phyloP scores from a whole-genome alignment of 2,113 vertebrate species.

The Pseudopodoces humilis region DNA sequence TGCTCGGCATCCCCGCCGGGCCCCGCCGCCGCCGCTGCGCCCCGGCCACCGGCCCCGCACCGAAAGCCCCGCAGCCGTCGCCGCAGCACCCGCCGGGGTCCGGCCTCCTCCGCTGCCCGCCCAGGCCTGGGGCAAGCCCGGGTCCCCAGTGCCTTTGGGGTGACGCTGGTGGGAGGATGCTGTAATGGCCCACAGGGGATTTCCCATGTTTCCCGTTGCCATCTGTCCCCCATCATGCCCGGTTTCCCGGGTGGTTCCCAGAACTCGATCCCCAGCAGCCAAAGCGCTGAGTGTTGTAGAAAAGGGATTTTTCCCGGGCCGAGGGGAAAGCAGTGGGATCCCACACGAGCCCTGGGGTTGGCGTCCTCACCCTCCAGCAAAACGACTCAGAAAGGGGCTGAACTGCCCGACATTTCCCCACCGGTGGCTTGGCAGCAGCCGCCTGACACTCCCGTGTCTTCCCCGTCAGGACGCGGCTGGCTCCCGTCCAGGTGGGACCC shows the following conservation, averaged over 20 bases:
- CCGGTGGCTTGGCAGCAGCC: not conserved
- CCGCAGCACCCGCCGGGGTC: not conserved
- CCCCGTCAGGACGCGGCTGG: not conserved
- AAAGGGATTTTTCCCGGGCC: not conserved
- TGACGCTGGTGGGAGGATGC: not conserved
- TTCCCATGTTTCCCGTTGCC: not conserved
- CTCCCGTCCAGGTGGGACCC: not conserved
- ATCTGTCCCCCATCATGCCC: fast-evolving
- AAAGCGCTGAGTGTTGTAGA: fast-evolving
- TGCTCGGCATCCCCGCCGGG: constrained; percentile 81
- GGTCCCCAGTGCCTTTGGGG: not conserved
- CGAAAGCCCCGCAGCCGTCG: not conserved
- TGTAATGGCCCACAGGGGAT: fast-evolving
- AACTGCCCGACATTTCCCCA: not conserved
- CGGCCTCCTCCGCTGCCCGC: not conserved
- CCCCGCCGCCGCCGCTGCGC: not conserved
- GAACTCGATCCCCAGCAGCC: fast-evolving
- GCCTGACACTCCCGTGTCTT: not conserved
- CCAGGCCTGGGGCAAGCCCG: not conserved
- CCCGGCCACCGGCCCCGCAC: not conserved
- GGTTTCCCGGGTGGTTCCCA: not conserved
- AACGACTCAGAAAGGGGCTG: not conserved
- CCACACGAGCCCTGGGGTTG: fast-evolving
- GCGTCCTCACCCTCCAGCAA: fast-evolving
- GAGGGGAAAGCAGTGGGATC: fast-evolving